Base-by-base conservation (phyloP, 2,113 vertebrate species). In the Anhinga anhinga region DNA sequence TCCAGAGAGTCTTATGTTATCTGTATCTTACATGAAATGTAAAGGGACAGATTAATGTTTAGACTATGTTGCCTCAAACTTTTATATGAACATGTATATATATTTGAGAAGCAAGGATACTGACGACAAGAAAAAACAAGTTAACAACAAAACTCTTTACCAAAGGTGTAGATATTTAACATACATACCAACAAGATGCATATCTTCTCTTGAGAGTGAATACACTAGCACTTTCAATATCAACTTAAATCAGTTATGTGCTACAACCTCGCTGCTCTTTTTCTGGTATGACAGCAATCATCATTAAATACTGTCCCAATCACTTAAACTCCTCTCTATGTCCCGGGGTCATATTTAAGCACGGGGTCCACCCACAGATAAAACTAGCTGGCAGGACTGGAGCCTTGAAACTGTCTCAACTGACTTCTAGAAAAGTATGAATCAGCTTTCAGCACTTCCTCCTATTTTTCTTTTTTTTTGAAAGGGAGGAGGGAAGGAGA, bases 341-440 rank as follows among this genome's bases (percentile, higher is more conserved):
- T 77, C 86, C 79, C 34, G 34, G 13, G 66, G 93, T 56, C 25
- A 4, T 38, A 69, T 66, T 71, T 92, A 91, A 96, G 61, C 30
- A 87, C 27, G 65, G 21, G 27, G 73, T 86, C 62, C 77, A 82
- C 52, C 47, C 88, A 86, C 69, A 69, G 12, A 50, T 21, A 56
- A 71, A 91, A 87, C 9, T 56, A 79, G 23, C 3, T 88, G 65
- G 56, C 72, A 95, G 61, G 80, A 86, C 19, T 8, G 17, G 17
- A 86, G 21, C 45, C 76, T 67, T 86, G 34, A 84, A 82, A 86
- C 42, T 59, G 30, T 72, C 72, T 88, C 65, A 66, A 30, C 2
- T 92, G 71, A 80, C 56, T 94, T 85, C 45, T 65, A 90, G 49
- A 92, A 88, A 93, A 84, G 21, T 40, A 94, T 86, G 82, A 93